phyloP scores from a whole-genome alignment of 1,140 invertebrate species.

The Drosophila rhopaloa region DNA sequence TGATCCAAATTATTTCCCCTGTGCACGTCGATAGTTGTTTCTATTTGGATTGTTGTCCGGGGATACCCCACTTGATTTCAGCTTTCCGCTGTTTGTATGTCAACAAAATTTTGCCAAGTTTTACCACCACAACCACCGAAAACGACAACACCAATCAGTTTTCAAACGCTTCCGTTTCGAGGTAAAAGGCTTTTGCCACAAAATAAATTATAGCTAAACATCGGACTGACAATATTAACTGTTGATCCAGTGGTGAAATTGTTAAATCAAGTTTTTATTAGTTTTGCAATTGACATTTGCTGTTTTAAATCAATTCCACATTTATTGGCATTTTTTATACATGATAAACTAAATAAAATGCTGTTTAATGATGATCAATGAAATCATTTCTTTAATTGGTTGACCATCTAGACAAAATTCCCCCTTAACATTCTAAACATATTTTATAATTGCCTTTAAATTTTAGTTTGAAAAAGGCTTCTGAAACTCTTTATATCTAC shows the following conservation, averaged over 20 bases:
- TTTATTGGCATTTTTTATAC: no score
- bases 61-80: constrained; percentile 3
- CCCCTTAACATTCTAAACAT: no score
- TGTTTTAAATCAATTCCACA: no score
- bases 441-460: no score
- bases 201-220: constrained; percentile 27
- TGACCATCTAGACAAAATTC: no score
- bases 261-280: neutral
- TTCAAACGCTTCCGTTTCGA: constrained; percentile 55
- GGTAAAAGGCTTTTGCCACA: constrained; percentile 34
- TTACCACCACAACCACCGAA: constrained; percentile 13
- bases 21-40: constrained; percentile 46
- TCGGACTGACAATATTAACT: neutral
- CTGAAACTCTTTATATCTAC: neutral
- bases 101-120: constrained; percentile 47
- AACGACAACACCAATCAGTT: constrained; percentile 33
- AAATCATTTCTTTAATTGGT: no score
- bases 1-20: constrained; percentile 66
- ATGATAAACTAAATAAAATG: no score
- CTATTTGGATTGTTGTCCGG: constrained; percentile 49
- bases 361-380: no score
- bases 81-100: constrained; percentile 12
- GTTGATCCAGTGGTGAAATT: neutral
- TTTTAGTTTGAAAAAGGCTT: no score
- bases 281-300: neutral